A percentile compares a stretch with the other conserved stretches of the same genome.
phyloP scores from a whole-genome alignment of 2,888 invertebrate species.

The Caenorhabditis sp. region DNA sequence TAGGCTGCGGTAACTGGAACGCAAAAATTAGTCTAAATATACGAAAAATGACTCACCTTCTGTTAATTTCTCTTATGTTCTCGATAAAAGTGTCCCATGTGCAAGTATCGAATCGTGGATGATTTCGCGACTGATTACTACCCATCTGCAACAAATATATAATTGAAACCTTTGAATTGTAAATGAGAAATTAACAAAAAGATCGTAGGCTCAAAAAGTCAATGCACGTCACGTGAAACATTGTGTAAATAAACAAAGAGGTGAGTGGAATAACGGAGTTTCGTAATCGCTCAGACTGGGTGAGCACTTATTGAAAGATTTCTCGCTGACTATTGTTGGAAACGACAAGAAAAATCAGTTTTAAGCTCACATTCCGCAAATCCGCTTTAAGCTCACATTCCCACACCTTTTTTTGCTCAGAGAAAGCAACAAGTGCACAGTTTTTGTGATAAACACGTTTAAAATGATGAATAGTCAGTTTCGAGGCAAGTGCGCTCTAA shows the following conservation, averaged over 20 bases:
- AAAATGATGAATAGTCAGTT: no score
- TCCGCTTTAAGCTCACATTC: no score
- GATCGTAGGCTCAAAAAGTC: background rate
- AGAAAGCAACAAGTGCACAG: background rate
- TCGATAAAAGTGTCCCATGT: slow-evolving; percentile 47
- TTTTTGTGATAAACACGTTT: background rate
- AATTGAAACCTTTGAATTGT: no score
- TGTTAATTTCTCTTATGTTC: slow-evolving; percentile 55
- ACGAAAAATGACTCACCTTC: slow-evolving; percentile 43
- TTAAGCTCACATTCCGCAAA: no score
- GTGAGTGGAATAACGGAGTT: no score
- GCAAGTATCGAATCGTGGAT: slow-evolving; percentile 22
- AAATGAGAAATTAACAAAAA: no score
- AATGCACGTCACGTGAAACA: background rate
- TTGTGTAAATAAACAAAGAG: no score
- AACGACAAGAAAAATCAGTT: no score
- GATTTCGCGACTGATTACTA: slow-evolving; percentile 19
- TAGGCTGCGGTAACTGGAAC: slow-evolving; percentile 39
- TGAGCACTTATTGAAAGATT: no score
- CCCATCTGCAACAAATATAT: slow-evolving; percentile 19
- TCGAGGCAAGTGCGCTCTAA: no score
- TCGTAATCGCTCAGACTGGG: no score
- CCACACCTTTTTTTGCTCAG: background rate
- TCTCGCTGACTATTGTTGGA: no score
- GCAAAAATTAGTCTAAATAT: background rate